A percentile compares a stretch with the other conserved stretches of the same genome.
Conservation (phyloP, 2,113 vertebrate genomes). For the Oreochromis spilurus region DNA sequence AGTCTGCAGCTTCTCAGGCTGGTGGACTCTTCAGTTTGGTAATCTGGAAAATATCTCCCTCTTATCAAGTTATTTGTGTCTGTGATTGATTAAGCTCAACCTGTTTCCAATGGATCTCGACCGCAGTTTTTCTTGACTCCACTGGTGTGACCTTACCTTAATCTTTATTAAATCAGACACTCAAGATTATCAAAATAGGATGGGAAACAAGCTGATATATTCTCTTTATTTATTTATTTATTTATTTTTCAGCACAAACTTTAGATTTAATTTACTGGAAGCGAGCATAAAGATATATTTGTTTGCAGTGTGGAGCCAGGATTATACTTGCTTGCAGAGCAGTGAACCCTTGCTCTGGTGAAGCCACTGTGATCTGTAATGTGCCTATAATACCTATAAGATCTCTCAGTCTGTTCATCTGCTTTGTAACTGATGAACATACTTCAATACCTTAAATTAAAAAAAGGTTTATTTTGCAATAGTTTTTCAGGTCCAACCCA, state of each 20-base stretch:
- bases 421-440: neutral
- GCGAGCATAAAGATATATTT: neutral
- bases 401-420: neutral
- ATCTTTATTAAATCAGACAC: neutral
- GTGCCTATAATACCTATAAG: neutral
- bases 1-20: neutral
- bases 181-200: neutral
- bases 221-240: neutral
- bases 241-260: neutral
- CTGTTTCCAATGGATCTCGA: neutral
- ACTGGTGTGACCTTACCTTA: neutral
- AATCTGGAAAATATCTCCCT: neutral
- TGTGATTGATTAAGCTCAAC: neutral
- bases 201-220: neutral
- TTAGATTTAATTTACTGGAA: neutral
- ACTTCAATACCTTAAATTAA: neutral
- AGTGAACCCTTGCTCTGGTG: neutral
- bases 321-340: neutral
- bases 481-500: neutral
- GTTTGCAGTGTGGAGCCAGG: neutral
- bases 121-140: neutral
- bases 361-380: neutral
- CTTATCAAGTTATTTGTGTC: neutral
- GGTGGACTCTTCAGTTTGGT: neutral
- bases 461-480: neutral